Conservation (phyloP, 2,113 vertebrate species). For the Psilopsiagon aurifrons region DNA sequence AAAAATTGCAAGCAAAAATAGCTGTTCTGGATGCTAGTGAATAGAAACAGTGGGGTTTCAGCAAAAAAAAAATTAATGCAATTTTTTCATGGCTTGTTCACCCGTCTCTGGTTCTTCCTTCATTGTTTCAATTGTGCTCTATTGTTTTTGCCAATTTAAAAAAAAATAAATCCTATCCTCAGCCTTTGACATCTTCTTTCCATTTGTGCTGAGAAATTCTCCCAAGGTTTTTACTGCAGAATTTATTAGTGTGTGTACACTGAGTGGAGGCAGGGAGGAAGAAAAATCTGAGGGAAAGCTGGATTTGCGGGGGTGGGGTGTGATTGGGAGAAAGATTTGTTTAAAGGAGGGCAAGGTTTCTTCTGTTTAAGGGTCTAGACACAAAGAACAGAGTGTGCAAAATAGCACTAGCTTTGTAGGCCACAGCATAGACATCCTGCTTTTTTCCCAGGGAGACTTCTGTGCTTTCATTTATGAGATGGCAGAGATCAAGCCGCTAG, state of each 20-base stretch:
- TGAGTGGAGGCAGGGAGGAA: not conserved
- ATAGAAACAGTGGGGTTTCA: not conserved
- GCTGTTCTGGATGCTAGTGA: not conserved
- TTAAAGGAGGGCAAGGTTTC: constrained; percentile 53
- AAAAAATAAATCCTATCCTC: constrained; percentile 18
- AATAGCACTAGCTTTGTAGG: constrained; percentile 45
- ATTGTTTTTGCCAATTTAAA: constrained; percentile 6
- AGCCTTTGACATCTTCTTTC: constrained; percentile 58
- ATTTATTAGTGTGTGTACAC: constrained; percentile 13
- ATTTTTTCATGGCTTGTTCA: not conserved
- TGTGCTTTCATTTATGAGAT: constrained; percentile 43
- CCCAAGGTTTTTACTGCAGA: constrained; percentile 21
- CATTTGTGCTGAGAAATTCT: constrained; percentile 41
- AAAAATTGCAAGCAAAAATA: not conserved
- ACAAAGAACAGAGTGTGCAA: constrained; percentile 46
- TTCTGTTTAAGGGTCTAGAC: constrained; percentile 39
- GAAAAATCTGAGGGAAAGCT: not conserved
- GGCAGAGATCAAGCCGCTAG: constrained; percentile 28
- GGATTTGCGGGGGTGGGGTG: not conserved
- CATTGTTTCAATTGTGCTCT: not conserved
- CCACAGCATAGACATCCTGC: not conserved
- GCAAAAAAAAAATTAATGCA: not conserved
- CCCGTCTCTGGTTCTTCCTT: not conserved
- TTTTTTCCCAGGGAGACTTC: constrained; percentile 42
- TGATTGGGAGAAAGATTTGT: constrained; percentile 46